phyloP scores from a whole-genome alignment of 2,113 vertebrate genomes.

The Thoracochromis brauschi region DNA sequence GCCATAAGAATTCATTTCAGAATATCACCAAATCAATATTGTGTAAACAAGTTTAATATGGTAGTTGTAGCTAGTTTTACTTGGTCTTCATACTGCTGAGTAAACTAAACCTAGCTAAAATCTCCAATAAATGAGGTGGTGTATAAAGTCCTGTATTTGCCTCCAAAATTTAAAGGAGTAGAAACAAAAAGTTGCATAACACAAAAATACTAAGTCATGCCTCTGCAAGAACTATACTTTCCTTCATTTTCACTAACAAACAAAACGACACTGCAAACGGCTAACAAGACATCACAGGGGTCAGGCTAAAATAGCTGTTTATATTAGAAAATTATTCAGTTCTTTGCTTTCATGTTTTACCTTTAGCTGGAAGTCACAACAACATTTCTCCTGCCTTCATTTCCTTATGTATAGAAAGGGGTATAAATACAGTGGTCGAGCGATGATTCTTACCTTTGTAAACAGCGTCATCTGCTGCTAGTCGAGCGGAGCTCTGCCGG shows the following conservation, averaged over 20 bases:
- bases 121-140: neutral
- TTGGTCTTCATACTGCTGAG: neutral
- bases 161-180: neutral
- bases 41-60: neutral
- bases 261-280: neutral
- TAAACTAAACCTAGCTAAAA: neutral
- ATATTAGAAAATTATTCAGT: neutral
- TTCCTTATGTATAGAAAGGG: neutral
- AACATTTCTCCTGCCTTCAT: neutral
- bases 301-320: neutral
- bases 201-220: neutral
- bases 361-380: neutral
- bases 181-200: neutral
- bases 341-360: neutral
- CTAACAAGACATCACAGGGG: neutral
- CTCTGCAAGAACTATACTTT: neutral
- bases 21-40: neutral
- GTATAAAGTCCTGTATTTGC: neutral
- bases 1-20: neutral
- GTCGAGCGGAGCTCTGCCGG: neutral
- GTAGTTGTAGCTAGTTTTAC: neutral
- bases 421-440: neutral
- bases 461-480: slow-evolving; percentile 29
- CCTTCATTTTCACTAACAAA: neutral
- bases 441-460: neutral